Conservation (phyloP, 2,113 vertebrate genomes). For the Ophthalmolycus amberensis region DNA sequence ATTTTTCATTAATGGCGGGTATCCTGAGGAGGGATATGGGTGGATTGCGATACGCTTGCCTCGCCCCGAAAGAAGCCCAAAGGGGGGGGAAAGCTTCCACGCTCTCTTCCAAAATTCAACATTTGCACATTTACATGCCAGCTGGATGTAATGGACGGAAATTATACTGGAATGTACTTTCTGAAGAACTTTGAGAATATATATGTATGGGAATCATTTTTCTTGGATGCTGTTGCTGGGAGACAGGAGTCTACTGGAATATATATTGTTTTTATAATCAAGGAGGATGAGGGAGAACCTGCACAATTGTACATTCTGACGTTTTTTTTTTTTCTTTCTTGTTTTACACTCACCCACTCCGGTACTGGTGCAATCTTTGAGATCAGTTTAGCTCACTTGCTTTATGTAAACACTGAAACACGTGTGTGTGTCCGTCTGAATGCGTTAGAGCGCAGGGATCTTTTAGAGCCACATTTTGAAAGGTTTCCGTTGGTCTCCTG, state of each 20-base stretch:
- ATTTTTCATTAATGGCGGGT: background rate
- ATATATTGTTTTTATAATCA: slow-evolving; percentile 14
- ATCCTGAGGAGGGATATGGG: background rate
- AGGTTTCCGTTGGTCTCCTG: slow-evolving; percentile 53
- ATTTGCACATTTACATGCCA: slow-evolving; percentile 27
- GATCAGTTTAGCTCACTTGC: background rate
- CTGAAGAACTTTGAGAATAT: slow-evolving; percentile 21
- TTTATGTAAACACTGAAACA: slow-evolving; percentile 12
- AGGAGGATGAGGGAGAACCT: slow-evolving; percentile 20
- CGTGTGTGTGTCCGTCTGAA: background rate
- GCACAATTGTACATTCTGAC: slow-evolving; percentile 8
- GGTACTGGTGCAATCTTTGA: background rate
- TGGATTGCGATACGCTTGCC: slow-evolving; percentile 15
- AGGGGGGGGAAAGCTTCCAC: background rate
- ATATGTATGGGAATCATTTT: background rate
- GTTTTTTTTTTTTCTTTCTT: background rate
- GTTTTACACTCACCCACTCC: background rate
- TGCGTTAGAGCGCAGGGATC: background rate
- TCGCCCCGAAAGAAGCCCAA: slow-evolving; percentile 15
- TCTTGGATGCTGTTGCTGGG: slow-evolving; percentile 36
- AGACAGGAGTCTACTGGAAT: slow-evolving; percentile 28
- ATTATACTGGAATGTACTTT: background rate
- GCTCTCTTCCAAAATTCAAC: background rate
- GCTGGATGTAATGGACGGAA: slow-evolving; percentile 28
- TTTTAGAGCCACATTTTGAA: slow-evolving; percentile 7